A percentile compares a stretch with the other conserved stretches of the same genome.
These are phyloP conservation scores for Pelvicachromis taeniatus DNA, from an alignment of 2,113 vertebrate species.

Conservation along the genomic window DNA sequence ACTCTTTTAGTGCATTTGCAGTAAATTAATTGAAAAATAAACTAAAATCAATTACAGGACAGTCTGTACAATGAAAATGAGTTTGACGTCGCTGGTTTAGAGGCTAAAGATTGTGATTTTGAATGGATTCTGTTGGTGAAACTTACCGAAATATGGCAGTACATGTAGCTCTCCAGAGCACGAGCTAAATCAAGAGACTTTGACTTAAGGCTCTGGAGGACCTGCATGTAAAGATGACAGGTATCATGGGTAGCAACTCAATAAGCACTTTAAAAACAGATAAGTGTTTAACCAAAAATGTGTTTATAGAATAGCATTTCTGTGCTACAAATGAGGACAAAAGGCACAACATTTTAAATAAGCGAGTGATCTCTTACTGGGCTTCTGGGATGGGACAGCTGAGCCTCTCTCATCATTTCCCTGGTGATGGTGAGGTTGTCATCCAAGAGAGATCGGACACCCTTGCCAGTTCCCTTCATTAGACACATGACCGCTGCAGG, in stretches of 20 bases:
- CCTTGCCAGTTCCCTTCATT: constrained; percentile 74
- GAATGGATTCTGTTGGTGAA: not conserved
- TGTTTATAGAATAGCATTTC: not conserved
- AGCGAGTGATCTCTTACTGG: constrained; percentile 65
- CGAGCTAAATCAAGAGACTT: constrained; percentile 62
- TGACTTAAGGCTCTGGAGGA: constrained; percentile 73
- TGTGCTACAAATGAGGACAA: not conserved
- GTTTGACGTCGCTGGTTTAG: not conserved
- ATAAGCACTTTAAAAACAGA: not conserved
- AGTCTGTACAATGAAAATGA: not conserved
- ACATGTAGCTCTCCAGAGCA: constrained; percentile 74
- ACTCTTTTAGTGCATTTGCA: not conserved
- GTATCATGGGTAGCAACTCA: not conserved
- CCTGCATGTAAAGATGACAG: constrained; percentile 61
- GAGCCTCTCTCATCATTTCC: constrained; percentile 70
- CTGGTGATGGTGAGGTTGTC: constrained; percentile 65
- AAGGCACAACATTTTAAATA: not conserved
- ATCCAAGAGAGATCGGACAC: constrained; percentile 75
- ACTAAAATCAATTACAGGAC: not conserved
- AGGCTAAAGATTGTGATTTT: not conserved
- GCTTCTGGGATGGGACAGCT: constrained; percentile 61
- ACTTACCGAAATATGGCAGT: constrained; percentile 75
- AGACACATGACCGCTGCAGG: constrained; percentile 59
- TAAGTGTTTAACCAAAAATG: not conserved
- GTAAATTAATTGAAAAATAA: not conserved